Conservation (phyloP, 1,140 invertebrate genomes). For the Centruroides sculpturatus region DNA sequence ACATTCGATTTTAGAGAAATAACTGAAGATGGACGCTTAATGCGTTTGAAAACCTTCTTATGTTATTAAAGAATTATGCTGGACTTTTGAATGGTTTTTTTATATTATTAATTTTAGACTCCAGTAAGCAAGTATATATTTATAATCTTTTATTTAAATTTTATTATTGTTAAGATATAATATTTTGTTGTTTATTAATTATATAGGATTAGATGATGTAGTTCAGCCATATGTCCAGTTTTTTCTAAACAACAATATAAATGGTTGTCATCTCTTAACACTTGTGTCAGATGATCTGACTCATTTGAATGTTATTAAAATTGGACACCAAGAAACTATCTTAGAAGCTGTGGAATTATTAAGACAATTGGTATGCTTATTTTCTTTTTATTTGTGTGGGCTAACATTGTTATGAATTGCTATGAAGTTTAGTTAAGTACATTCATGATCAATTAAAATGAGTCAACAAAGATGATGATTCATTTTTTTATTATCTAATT, state of each 20-base stretch:
- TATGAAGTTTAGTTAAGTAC: too few species aligned
- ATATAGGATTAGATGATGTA: slow-evolving; percentile 58
- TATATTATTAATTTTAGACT: too few species aligned
- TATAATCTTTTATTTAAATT: neutral
- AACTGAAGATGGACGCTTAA: too few species aligned
- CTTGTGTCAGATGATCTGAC: slow-evolving; percentile 72
- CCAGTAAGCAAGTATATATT: too few species aligned
- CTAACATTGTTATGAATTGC: too few species aligned
- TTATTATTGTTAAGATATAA: slow-evolving; percentile 8
- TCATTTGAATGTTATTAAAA: slow-evolving; percentile 60
- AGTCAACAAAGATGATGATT: too few species aligned
- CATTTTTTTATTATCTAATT: too few species aligned
- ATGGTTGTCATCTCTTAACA: slow-evolving; percentile 64
- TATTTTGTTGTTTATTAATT: neutral
- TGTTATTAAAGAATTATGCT: too few species aligned
- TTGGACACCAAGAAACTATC: slow-evolving; percentile 85
- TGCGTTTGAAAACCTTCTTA: too few species aligned
- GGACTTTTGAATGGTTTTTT: too few species aligned
- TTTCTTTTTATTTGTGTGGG: neutral
- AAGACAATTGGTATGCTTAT: slow-evolving; percentile 58
- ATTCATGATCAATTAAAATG: too few species aligned
- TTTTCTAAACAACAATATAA: slow-evolving; percentile 63
- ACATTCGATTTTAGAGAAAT: too few species aligned
- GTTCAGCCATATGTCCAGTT: slow-evolving; percentile 63
- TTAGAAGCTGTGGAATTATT: slow-evolving; percentile 79